Conservation (phyloP, 2,113 vertebrate species). For the Hemiprocne comata region DNA sequence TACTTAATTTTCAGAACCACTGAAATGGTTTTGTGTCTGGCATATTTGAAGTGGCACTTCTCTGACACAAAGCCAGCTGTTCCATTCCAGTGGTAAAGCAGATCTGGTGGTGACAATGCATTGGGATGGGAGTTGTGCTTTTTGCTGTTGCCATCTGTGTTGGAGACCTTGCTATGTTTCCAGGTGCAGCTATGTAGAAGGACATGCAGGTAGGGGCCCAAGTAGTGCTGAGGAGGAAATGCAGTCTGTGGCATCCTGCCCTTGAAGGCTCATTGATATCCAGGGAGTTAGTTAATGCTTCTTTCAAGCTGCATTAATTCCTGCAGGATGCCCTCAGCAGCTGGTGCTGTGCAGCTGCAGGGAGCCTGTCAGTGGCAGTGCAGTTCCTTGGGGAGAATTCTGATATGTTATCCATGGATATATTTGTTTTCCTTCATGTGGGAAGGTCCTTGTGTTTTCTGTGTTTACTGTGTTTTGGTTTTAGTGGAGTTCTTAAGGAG, state of each 20-base stretch:
- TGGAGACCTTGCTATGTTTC: not conserved
- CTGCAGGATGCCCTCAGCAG: conserved; percentile 33
- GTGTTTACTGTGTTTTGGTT: not conserved
- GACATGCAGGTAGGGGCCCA: not conserved
- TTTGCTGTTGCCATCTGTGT: not conserved
- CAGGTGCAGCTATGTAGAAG: not conserved
- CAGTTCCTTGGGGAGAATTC: not conserved
- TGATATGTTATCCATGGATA: conserved; percentile 11
- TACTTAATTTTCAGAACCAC: not conserved
- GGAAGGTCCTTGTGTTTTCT: not conserved
- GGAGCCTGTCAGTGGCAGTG: not conserved
- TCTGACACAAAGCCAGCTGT: not conserved
- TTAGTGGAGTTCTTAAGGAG: not conserved
- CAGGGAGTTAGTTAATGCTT: conserved; percentile 4
- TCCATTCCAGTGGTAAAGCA: not conserved
- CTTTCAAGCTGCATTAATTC: conserved; percentile 49
- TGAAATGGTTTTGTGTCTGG: not conserved
- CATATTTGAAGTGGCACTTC: not conserved
- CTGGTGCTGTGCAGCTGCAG: conserved; percentile 47
- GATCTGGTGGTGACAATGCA: not conserved
- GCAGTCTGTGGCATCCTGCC: not conserved
- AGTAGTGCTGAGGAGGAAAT: not conserved
- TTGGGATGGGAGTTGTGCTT: not conserved
- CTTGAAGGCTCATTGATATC: not conserved
- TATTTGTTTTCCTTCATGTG: not conserved